These are phyloP conservation scores for Hetaerina titia DNA, from an alignment of 2,888 invertebrate genomes.

Conservation along the genomic window DNA sequence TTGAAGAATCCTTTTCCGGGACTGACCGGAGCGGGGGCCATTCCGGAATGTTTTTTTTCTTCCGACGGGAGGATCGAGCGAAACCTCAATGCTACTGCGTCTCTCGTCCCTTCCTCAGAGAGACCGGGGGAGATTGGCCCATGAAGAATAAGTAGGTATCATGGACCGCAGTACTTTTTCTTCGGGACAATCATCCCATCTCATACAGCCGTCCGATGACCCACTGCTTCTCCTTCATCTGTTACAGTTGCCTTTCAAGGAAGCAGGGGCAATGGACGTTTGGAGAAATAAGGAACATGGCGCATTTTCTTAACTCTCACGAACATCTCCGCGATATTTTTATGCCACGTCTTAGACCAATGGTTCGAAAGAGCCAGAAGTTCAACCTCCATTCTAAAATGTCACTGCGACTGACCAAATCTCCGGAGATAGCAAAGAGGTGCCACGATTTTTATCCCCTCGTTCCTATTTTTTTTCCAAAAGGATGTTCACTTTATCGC, in stretches of 20 bases:
- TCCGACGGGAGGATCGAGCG: not conserved
- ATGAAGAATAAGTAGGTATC: not conserved
- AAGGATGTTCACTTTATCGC: not conserved
- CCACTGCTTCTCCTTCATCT: not conserved
- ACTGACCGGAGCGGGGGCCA: slow-evolving; percentile 47
- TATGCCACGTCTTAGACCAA: too few species aligned
- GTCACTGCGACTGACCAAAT: too few species aligned
- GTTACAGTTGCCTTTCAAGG: not conserved
- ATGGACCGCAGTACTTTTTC: not conserved
- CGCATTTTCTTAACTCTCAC: too few species aligned
- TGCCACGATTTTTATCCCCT: too few species aligned
- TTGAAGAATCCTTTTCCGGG: slow-evolving; percentile 24
- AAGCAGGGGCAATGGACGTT: too few species aligned
- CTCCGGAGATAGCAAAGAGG: too few species aligned
- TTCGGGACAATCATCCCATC: not conserved
- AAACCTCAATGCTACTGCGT: not conserved
- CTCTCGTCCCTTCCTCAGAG: not conserved
- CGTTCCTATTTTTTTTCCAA: too few species aligned
- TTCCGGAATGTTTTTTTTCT: slow-evolving; percentile 10
- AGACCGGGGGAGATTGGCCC: not conserved
- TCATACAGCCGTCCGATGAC: not conserved
- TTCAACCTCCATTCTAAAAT: too few species aligned
- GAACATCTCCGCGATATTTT: too few species aligned
- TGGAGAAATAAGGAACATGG: too few species aligned
- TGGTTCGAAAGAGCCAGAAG: too few species aligned